Base-by-base conservation (phyloP, 1,140 invertebrate species). In the Globodera ellingtonae region DNA sequence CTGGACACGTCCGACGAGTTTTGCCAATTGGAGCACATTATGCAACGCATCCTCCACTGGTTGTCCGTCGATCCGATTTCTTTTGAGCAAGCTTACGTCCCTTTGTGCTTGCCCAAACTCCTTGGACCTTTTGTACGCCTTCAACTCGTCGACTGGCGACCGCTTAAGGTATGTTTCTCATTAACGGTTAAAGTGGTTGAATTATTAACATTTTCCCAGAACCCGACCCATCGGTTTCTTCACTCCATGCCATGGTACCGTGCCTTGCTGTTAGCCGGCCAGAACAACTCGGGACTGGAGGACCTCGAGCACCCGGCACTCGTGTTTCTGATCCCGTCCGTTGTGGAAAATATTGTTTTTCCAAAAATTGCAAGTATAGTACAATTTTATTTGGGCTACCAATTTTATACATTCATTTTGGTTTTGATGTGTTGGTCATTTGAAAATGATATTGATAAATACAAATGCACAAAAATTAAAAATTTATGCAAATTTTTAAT, bases 21-120 rank as follows among this genome's bases (percentile, higher is more conserved):
- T 91, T 93, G 93, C 83, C 92, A 93, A 71, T 90, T 95, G 46
- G 92, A 93, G 80, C 92, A 92, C 75, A 93, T 94, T 95, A 87
- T 90, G 92, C 24, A 21, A 24, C 82, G 81, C 56, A 79, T 86
- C 50, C 35, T 85, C 46, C 80, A 87, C 50, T 86, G 84, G 84
- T 59, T 80, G 15, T n/a, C 59, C 18, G 59, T 82, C 21, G 86
- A 86, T 72, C 71, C 73, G 56, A 91, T 93, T 70, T 93, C 94
- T 0, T 98, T 98, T 87, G 92, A 91, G 79, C 95, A 97, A 90
- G 95, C 96, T 24, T 98, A 95, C 90, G 94, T 96, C n/a, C 93
- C 94, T 71, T 90, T 96, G 65, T 97, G 95, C 90, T 92, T 98
- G 87, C 95, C 96, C 9, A 95, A 94, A 90, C 91, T 97, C 24